These are phyloP conservation scores for Rhyzopertha dominica DNA, from an alignment of 1,140 invertebrate species.

Conservation along the genomic window DNA sequence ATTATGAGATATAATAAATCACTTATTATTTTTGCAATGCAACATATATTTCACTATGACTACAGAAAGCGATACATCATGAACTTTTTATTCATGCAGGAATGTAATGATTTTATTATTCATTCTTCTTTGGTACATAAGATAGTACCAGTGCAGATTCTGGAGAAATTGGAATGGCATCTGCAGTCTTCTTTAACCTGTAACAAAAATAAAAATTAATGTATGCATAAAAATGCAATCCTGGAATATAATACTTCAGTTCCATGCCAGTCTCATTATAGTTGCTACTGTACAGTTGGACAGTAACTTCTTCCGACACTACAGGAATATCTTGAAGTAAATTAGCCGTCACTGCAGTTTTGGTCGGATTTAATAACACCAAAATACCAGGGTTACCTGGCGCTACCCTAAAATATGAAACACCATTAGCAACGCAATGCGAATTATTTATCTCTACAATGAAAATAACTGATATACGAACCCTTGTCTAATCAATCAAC, in stretches of 20 bases:
- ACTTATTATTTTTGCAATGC: no score
- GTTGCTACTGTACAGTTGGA: constrained; percentile 52
- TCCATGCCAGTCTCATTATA: constrained; percentile 44
- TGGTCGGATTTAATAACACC: constrained; percentile 57
- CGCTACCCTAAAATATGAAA: constrained; percentile 52
- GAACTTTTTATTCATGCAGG: no score
- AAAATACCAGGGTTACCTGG: constrained; percentile 65
- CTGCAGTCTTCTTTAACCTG: constrained; percentile 35
- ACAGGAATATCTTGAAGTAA: constrained; percentile 42
- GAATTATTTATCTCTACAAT: constrained; percentile 5
- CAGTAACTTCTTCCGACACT: constrained; percentile 53
- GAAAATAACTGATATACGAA: constrained; percentile 16
- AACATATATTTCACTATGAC: no score
- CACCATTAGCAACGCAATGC: constrained; percentile 17
- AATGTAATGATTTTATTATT: constrained; percentile 17
- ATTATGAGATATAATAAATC: no score
- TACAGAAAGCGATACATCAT: no score
- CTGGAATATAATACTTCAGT: constrained; percentile 44
- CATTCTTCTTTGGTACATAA: constrained; percentile 44
- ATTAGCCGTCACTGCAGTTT: constrained; percentile 47
- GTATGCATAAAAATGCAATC: constrained; percentile 18
- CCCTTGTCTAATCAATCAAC: constrained; percentile 10
- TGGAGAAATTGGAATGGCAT: constrained; percentile 41
- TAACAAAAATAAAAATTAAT: constrained; percentile 24
- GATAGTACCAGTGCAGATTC: constrained; percentile 48